Evolutionary conservation across 2,888 invertebrate species (phyloP).

Genomic region (Epinotia brunnichana): DNA sequence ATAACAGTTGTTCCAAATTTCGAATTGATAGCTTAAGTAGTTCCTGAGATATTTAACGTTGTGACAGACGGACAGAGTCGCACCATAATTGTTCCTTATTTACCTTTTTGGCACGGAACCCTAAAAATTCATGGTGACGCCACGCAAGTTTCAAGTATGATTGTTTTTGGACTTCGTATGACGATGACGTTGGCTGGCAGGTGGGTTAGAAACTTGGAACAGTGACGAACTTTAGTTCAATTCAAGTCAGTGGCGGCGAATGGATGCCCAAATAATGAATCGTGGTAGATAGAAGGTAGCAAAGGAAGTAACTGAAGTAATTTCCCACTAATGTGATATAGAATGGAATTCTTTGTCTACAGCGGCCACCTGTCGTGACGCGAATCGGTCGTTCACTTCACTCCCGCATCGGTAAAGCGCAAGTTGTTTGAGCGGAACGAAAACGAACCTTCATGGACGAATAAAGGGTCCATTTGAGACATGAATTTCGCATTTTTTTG

Average conservation of each 20-base stretch:
- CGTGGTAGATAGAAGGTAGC: background rate
- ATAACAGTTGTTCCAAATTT: too few relatives aligned
- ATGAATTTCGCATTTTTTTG: background rate
- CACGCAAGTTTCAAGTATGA: too few relatives aligned
- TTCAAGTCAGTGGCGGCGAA: background rate
- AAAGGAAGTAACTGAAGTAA: constrained; percentile 5
- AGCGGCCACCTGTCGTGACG: constrained; percentile 66
- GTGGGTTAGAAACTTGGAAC: too few relatives aligned
- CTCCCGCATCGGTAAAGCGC: constrained; percentile 48
- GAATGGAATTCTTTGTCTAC: constrained; percentile 36
- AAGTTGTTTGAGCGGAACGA: constrained; percentile 37
- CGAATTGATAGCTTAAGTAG: too few relatives aligned
- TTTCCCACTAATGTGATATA: constrained; percentile 24
- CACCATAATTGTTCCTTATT: too few relatives aligned
- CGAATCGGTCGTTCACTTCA: constrained; percentile 73
- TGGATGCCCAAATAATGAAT: background rate
- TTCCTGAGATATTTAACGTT: too few relatives aligned
- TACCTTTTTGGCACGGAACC: too few relatives aligned
- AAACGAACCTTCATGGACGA: constrained; percentile 18
- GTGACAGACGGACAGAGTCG: too few relatives aligned
- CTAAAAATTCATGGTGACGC: too few relatives aligned
- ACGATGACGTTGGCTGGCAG: too few relatives aligned
- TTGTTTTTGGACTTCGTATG: too few relatives aligned
- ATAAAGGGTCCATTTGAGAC: background rate
- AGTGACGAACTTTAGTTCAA: background rate